Percentiles rank a stretch among this genome's conserved stretches.
Evolutionary conservation across 1,140 invertebrate genomes (phyloP).

Genomic region (Anastatus disparis): DNA sequence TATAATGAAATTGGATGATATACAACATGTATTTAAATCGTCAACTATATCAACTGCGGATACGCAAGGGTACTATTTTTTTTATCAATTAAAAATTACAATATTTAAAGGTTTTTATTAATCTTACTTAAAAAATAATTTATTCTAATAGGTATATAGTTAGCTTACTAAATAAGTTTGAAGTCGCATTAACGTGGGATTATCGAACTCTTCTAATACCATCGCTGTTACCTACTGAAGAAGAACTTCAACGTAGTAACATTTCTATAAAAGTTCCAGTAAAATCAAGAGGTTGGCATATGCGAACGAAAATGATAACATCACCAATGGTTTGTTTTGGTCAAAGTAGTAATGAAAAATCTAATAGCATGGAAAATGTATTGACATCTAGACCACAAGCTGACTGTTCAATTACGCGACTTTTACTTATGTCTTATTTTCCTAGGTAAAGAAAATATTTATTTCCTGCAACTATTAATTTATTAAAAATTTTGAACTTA

Average conservation of each 20-base stretch:
- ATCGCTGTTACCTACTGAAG: slow-evolving; percentile 88
- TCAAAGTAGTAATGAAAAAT: slow-evolving; percentile 35
- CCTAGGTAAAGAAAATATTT: slow-evolving; percentile 74
- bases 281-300: slow-evolving; percentile 76
- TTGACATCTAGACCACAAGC: slow-evolving; percentile 67
- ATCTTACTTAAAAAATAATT: not conserved
- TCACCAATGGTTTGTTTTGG: slow-evolving; percentile 65
- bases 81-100: not conserved
- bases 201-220: slow-evolving; percentile 90
- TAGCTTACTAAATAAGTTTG: slow-evolving; percentile 94
- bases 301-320: slow-evolving; percentile 70
- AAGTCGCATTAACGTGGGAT: slow-evolving; percentile 98
- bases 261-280: slow-evolving; percentile 74
- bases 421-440: slow-evolving; percentile 94
- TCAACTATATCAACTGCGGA: slow-evolving; percentile 70
- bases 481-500: too few species aligned
- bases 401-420: slow-evolving; percentile 72
- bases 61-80: slow-evolving; percentile 67
- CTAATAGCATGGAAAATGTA: slow-evolving; percentile 49
- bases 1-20: slow-evolving; percentile 93
- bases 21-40: slow-evolving; percentile 92
- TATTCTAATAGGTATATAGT: slow-evolving; percentile 75
- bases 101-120: too few species aligned
- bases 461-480: too few species aligned
- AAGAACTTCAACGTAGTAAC: slow-evolving; percentile 69